Evolutionary conservation across 2,888 invertebrate genomes (phyloP).

Genomic region (Colostygia pectinataria): DNA sequence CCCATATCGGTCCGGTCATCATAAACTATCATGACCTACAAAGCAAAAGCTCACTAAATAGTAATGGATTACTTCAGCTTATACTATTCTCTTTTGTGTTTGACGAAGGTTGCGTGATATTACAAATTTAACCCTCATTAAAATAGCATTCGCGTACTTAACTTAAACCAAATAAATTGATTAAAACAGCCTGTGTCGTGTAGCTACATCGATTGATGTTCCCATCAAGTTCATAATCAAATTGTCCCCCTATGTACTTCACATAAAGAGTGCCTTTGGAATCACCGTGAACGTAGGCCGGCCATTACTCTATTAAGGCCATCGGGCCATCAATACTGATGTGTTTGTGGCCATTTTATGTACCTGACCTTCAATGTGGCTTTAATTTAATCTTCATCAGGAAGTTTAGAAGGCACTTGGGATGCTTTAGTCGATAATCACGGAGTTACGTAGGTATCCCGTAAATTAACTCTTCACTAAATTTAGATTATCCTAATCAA

Average conservation of each 20-base stretch:
- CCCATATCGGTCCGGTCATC: no score
- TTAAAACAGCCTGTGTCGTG: no score
- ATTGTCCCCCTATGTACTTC: neutral
- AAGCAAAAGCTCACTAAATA: no score
- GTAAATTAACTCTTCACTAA: no score
- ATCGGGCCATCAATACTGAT: neutral
- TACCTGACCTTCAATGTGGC: slow-evolving; percentile 1
- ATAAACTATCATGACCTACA: no score
- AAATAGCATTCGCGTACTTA: no score
- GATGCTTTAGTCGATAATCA: neutral
- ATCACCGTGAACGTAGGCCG: slow-evolving; percentile 4
- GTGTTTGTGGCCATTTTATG: slow-evolving; percentile 2
- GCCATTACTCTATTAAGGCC: slow-evolving; percentile 7
- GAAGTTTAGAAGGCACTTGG: neutral
- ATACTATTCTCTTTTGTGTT: no score
- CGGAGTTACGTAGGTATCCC: neutral
- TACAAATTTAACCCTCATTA: no score
- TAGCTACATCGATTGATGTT: neutral
- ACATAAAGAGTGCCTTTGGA: neutral
- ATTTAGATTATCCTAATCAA: no score
- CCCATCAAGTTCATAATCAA: neutral
- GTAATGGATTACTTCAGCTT: no score
- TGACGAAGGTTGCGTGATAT: no score
- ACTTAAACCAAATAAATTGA: no score
- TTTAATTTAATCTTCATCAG: neutral